Evolutionary conservation across 2,797 vertebrate species (phyloP).

Genomic region (Coranthus polyacanthus): DNA sequence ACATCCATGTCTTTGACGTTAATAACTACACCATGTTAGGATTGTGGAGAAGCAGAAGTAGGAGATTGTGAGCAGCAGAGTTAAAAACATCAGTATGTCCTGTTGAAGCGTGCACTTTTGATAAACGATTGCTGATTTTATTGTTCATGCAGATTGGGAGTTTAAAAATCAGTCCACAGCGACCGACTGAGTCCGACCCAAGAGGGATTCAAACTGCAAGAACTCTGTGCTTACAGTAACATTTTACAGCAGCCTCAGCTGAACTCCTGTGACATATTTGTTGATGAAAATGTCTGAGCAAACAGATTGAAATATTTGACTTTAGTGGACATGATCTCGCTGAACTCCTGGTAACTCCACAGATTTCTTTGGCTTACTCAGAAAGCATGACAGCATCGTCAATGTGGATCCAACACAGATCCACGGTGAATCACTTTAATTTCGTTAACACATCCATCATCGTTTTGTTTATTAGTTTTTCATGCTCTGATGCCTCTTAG

Average conservation of each 20-base stretch:
- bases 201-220: constrained; percentile 38
- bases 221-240: constrained; percentile 20
- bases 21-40: constrained; percentile 9
- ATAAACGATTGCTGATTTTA: constrained; percentile 37
- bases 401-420: constrained; percentile 48
- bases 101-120: constrained; percentile 41
- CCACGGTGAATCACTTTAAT: constrained; percentile 52
- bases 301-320: constrained; percentile 36
- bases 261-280: constrained; percentile 22
- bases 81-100: constrained; percentile 23
- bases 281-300: constrained; percentile 22
- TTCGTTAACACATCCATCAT: constrained; percentile 63
- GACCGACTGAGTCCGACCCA: constrained; percentile 21
- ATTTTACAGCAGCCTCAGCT: constrained; percentile 19
- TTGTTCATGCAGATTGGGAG: constrained; percentile 54
- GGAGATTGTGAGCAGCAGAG: constrained; percentile 17
- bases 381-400: constrained; percentile 52
- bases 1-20: constrained; percentile 26
- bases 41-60: not conserved
- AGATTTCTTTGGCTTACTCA: constrained; percentile 56
- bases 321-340: constrained; percentile 35
- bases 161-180: constrained; percentile 19
- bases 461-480: constrained; percentile 57
- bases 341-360: constrained; percentile 40
- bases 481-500: constrained; percentile 48